phyloP scores from a whole-genome alignment of 1,140 invertebrate species.

The Danaus plexippus region DNA sequence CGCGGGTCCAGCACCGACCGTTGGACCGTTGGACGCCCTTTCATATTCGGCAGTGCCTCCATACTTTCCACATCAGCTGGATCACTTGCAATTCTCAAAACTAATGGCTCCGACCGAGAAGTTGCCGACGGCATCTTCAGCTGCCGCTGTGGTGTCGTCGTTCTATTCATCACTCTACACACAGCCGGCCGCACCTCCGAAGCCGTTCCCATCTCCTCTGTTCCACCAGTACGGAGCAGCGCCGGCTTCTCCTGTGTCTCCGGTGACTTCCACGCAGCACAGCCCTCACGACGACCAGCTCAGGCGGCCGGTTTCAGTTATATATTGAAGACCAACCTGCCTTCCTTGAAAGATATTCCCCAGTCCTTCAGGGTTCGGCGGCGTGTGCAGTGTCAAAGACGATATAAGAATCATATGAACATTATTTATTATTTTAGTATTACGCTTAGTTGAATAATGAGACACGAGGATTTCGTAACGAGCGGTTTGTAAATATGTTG shows the following conservation, averaged over 20 bases:
- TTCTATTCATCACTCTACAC: slow-evolving; percentile 66
- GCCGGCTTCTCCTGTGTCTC: slow-evolving; percentile 51
- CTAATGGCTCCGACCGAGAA: slow-evolving; percentile 62
- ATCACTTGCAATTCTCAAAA: slow-evolving; percentile 64
- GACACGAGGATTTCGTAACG: slow-evolving; percentile 53
- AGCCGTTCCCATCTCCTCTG: slow-evolving; percentile 56
- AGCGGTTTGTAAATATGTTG: slow-evolving; percentile 59
- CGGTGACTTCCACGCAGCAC: slow-evolving; percentile 51
- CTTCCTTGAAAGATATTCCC: slow-evolving; percentile 46
- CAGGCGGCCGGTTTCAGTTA: slow-evolving; percentile 62
- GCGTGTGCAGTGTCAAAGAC: slow-evolving; percentile 36
- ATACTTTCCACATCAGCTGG: slow-evolving; percentile 65
- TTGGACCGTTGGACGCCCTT: slow-evolving; percentile 49
- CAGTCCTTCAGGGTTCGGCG: slow-evolving; percentile 43
- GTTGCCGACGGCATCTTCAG: slow-evolving; percentile 60
- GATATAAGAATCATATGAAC: slow-evolving; percentile 26
- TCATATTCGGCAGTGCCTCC: slow-evolving; percentile 55
- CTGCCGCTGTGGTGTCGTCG: slow-evolving; percentile 59
- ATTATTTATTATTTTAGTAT: slow-evolving; percentile 57
- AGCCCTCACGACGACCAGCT: slow-evolving; percentile 66
- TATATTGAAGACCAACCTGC: slow-evolving; percentile 66
- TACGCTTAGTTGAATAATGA: slow-evolving; percentile 44
- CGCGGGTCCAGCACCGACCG: slow-evolving; percentile 50
- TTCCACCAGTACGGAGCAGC: slow-evolving; percentile 58
- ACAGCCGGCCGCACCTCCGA: slow-evolving; percentile 52